A percentile compares a stretch with the other conserved stretches of the same genome.
phyloP scores from a whole-genome alignment of 1,140 invertebrate species.

The Aleiodes sp. region DNA sequence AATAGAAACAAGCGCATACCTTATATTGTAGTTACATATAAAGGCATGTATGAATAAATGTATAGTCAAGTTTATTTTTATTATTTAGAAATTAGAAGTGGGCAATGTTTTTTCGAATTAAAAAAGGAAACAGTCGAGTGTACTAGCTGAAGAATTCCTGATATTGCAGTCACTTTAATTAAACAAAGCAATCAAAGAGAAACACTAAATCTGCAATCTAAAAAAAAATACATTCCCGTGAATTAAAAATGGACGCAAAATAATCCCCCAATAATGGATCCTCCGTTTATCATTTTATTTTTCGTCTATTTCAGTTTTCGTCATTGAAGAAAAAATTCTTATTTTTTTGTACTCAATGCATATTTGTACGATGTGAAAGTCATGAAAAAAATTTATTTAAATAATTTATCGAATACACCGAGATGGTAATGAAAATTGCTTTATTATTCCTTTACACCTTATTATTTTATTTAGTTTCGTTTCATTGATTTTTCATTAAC shows the following conservation, averaged over 20 bases:
- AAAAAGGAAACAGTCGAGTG: constrained; percentile 27
- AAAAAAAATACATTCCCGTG: too few relatives aligned
- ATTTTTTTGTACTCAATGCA: neutral
- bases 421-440: neutral
- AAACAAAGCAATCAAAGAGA: constrained; percentile 29
- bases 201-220: constrained; percentile 16
- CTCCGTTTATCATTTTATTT: too few relatives aligned
- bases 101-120: neutral
- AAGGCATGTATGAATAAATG: constrained; percentile 48
- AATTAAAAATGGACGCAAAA: too few relatives aligned
- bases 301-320: neutral
- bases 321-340: neutral
- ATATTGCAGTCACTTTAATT: constrained; percentile 35
- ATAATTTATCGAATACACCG: constrained; percentile 6
- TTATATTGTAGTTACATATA: constrained; percentile 4
- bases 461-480: neutral
- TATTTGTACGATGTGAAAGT: constrained; percentile 19
- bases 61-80: constrained; percentile 60
- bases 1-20: neutral
- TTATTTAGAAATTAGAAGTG: constrained; percentile 51
- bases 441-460: neutral
- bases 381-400: constrained; percentile 14
- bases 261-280: too few relatives aligned
- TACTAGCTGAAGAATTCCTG: constrained; percentile 32
- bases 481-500: neutral